Evolutionary conservation across 1,140 invertebrate genomes (phyloP).

Genomic region (Pseudoatta argentina): DNA sequence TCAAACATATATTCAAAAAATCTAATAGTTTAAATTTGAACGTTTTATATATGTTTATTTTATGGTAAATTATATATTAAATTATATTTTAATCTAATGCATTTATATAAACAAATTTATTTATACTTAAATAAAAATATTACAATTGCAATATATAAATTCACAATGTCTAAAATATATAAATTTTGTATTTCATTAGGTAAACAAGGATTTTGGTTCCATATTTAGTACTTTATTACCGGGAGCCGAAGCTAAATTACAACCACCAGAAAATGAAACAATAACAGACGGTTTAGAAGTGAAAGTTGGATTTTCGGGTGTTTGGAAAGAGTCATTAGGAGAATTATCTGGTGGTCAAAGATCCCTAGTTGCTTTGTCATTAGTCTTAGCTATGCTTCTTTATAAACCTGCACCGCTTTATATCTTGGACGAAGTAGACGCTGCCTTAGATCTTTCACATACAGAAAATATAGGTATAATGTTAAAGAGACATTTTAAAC

Average conservation of each 20-base stretch:
- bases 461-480: constrained; percentile 99
- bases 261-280: constrained; percentile 90
- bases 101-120: not conserved
- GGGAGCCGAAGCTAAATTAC: constrained; percentile 94
- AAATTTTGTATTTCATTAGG: constrained; percentile 79
- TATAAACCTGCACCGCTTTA: constrained; percentile 99
- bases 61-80: not conserved
- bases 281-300: constrained; percentile 96
- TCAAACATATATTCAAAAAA: not conserved
- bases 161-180: constrained; percentile 45
- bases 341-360: constrained; percentile 99
- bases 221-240: constrained; percentile 97
- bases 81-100: constrained; percentile 12
- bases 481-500: constrained; percentile 97
- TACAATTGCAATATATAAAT: not conserved
- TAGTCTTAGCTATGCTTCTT: constrained; percentile 98
- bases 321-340: constrained; percentile 98
- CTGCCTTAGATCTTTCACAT: constrained; percentile 98
- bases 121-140: not conserved
- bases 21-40: not conserved
- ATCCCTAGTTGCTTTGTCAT: constrained; percentile 97
- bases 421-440: constrained; percentile 99
- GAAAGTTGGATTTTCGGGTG: constrained; percentile 96
- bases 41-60: not conserved
- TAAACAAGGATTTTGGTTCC: constrained; percentile 97